These are phyloP conservation scores for Chaetodon trifasciatus DNA, from an alignment of 2,797 vertebrate species.

Conservation along the genomic window DNA sequence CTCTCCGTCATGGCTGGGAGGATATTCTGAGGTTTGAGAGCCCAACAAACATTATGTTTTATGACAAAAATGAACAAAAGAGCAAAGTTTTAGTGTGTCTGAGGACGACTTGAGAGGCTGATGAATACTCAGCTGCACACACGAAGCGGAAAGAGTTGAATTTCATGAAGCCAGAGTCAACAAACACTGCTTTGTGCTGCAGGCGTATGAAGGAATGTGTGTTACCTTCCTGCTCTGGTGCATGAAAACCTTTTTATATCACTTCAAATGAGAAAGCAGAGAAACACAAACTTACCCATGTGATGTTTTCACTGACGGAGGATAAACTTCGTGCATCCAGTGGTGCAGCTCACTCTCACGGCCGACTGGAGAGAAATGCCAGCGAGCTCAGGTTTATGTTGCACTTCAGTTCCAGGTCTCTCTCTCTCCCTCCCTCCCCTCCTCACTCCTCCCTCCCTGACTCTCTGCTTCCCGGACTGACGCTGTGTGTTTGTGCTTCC, in stretches of 20 bases:
- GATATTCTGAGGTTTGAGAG: background rate
- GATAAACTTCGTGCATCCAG: slow-evolving; percentile 1
- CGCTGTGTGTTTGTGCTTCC: slow-evolving; percentile 42
- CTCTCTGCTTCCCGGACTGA: slow-evolving; percentile 56
- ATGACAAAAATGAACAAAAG: background rate
- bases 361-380: slow-evolving; percentile 33
- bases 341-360: slow-evolving; percentile 16
- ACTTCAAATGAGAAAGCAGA: background rate
- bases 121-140: background rate
- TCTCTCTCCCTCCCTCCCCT: slow-evolving; percentile 8
- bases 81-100: background rate
- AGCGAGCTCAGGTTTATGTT: slow-evolving; percentile 47
- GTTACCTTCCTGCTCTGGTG: background rate
- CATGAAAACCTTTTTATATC: background rate
- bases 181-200: background rate
- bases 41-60: background rate
- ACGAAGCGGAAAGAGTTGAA: background rate
- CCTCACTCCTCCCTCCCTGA: background rate
- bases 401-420: slow-evolving; percentile 16
- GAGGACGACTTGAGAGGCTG: fast-evolving
- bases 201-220: background rate
- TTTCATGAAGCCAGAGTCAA: background rate
- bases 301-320: slow-evolving; percentile 1
- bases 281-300: slow-evolving; percentile 48
- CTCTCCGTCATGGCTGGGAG: background rate